Conservation (phyloP, 2,113 vertebrate genomes). For the Hystrix brachyura region DNA sequence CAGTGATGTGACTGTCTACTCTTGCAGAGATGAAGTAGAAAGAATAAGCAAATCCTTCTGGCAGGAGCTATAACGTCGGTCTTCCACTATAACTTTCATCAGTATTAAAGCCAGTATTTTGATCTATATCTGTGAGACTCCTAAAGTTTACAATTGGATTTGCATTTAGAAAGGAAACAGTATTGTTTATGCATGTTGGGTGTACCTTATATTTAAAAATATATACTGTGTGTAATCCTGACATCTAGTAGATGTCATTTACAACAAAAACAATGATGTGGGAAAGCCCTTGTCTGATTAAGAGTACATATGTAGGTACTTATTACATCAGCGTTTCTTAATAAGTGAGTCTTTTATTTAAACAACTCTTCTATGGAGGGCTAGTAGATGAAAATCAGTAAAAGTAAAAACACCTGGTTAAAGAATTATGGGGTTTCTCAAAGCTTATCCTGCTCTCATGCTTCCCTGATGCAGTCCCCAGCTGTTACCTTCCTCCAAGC, state of each 20-base stretch:
- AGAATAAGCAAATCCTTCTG: not conserved
- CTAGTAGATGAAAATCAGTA: not conserved
- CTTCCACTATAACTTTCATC: not conserved
- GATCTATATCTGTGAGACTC: not conserved
- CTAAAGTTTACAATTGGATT: not conserved
- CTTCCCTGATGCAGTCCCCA: not conserved
- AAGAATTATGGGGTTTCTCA: not conserved
- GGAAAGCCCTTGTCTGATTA: not conserved
- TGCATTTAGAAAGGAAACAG: not conserved
- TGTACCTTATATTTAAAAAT: not conserved
- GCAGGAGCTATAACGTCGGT: no score
- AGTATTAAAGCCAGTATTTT: not conserved
- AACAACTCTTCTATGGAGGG: not conserved
- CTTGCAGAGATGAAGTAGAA: not conserved
- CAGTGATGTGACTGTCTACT: not conserved
- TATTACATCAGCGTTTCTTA: not conserved
- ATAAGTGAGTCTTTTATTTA: not conserved
- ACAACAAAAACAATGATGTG: not conserved
- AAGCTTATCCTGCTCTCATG: not conserved
- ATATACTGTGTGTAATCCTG: not conserved
- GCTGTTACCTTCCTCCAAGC: not conserved
- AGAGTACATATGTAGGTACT: not conserved
- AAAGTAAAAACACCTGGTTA: not conserved
- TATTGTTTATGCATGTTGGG: not conserved
- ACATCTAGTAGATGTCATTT: not conserved